Evolutionary conservation across 1,140 invertebrate genomes (phyloP).

Genomic region (Parasteatoda tepidariorum): DNA sequence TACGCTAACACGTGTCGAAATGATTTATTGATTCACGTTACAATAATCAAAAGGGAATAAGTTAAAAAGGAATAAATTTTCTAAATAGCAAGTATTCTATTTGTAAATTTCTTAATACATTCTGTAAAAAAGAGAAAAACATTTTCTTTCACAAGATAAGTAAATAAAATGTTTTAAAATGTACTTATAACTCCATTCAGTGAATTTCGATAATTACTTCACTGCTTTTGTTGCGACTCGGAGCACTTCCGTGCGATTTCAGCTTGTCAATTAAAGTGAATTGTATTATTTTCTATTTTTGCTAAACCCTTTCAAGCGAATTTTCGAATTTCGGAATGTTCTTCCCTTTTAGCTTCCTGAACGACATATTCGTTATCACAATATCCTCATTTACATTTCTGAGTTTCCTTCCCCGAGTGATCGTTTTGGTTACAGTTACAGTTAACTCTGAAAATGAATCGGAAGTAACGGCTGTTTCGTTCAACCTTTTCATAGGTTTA

Average conservation of each 20-base stretch:
- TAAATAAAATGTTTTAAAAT: too few species aligned
- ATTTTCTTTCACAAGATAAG: too few species aligned
- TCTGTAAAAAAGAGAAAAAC: too few species aligned
- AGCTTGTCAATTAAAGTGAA: neutral
- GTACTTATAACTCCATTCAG: too few species aligned
- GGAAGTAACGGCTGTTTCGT: neutral
- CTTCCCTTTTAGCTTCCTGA: neutral
- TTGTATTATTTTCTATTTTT: neutral
- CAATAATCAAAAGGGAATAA: too few species aligned
- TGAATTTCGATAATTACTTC: neutral
- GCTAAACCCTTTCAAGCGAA: neutral
- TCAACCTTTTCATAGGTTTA: neutral
- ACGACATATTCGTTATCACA: neutral
- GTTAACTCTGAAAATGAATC: neutral
- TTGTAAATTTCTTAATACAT: too few species aligned
- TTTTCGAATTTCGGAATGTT: neutral
- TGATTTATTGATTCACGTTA: too few species aligned
- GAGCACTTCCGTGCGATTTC: neutral
- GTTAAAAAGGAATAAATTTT: too few species aligned
- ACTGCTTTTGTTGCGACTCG: neutral
- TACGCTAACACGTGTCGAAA: too few species aligned
- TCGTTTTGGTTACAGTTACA: neutral
- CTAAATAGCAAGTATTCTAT: too few species aligned
- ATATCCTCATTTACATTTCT: neutral
- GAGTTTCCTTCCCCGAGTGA: neutral